phyloP scores from a whole-genome alignment of 92 coral and sea anemone genomes.

The Phymanthus crucifer region DNA sequence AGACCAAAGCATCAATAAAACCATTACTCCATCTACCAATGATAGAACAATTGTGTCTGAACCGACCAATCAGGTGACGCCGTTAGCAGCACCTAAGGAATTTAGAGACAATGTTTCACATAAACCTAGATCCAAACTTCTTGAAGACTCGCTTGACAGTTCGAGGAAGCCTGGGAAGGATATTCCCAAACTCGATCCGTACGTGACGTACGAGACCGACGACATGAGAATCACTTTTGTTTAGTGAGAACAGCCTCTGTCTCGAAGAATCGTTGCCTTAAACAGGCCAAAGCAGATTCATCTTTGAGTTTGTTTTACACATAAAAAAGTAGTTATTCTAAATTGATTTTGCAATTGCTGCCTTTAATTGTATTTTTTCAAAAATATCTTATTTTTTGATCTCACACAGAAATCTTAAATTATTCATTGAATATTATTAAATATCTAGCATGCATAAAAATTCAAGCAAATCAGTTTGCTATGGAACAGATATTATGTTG shows the following conservation, averaged over 20 bases:
- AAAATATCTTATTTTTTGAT: neutral
- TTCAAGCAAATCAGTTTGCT: neutral
- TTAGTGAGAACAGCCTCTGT: neutral
- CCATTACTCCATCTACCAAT: conserved; percentile 65
- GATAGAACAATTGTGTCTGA: conserved; percentile 73
- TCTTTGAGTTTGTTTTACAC: neutral
- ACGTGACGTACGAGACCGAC: conserved; percentile 76
- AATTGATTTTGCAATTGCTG: neutral
- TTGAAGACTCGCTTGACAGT: conserved; percentile 22
- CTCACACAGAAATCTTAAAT: conserved; percentile 2
- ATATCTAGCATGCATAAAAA: neutral
- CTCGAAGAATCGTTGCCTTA: neutral
- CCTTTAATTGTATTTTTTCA: neutral
- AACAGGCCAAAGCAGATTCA: neutral
- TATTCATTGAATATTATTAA: conserved; percentile 3
- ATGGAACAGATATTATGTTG: neutral
- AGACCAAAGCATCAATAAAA: conserved; percentile 49
- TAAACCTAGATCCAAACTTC: conserved; percentile 33
- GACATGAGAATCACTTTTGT: conserved; percentile 94
- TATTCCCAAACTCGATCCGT: conserved; percentile 67
- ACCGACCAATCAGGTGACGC: conserved; percentile 52
- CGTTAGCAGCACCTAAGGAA: conserved; percentile 42
- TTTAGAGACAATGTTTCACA: conserved; percentile 39
- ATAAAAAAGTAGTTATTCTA: neutral
- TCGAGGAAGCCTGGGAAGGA: conserved; percentile 49